Evolutionary conservation across 2,888 invertebrate species (phyloP).

Genomic region (Amphipoea oculea): DNA sequence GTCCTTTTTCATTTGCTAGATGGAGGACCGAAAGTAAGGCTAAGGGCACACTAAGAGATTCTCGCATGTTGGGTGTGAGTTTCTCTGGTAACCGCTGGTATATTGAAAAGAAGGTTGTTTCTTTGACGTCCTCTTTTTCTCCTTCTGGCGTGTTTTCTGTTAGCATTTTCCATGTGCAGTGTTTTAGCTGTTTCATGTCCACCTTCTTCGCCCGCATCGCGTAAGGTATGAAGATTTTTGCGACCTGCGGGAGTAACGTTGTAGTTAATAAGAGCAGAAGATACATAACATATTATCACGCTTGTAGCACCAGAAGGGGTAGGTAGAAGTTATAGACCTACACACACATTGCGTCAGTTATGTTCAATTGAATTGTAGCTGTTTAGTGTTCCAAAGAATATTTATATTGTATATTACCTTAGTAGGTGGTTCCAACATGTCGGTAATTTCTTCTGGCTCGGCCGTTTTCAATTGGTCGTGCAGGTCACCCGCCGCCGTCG

Average conservation of each 20-base stretch:
- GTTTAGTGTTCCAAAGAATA: background rate
- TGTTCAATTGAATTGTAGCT: background rate
- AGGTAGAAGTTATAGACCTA: background rate
- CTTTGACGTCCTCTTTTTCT: conserved; percentile 80
- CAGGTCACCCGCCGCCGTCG: conserved; percentile 77
- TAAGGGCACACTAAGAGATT: conserved; percentile 94
- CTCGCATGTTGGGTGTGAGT: conserved; percentile 91
- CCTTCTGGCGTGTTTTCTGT: conserved; percentile 79
- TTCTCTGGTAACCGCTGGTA: conserved; percentile 90
- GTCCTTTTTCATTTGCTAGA: conserved; percentile 95
- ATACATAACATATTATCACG: background rate
- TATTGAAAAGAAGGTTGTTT: conserved; percentile 89
- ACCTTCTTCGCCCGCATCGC: conserved; percentile 96
- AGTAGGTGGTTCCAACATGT: conserved; percentile 92
- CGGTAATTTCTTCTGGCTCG: conserved; percentile 81
- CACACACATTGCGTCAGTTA: background rate
- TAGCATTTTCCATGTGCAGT: conserved; percentile 93
- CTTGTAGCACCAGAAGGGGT: background rate
- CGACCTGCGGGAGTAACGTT: conserved; percentile 85
- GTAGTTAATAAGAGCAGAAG: background rate
- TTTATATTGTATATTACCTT: conserved; percentile 79
- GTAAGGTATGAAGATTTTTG: conserved; percentile 94
- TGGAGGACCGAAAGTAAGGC: conserved; percentile 95
- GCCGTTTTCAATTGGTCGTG: conserved; percentile 81
- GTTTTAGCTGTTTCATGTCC: conserved; percentile 96